Evolutionary conservation across 2,797 vertebrate species (phyloP), one percentile per base, ranked within the genome.

Genomic region (Hozukius guyotensis): DNA sequence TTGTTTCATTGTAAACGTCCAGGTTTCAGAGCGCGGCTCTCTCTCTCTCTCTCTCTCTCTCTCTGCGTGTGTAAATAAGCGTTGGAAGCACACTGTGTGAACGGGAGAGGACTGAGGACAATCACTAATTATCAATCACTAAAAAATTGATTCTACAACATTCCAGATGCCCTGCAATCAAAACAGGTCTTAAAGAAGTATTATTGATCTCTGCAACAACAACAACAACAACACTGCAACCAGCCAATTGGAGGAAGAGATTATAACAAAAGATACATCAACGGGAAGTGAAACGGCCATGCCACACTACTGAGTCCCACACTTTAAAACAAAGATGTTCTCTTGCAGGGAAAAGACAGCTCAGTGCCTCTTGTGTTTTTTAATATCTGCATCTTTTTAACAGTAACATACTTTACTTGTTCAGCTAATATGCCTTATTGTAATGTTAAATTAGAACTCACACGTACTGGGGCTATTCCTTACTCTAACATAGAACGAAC

Each of bases 101-200:
- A 78, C 31, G 81, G 64, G 65, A 83, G 65, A 78, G 29, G 73
- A 82, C 72, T 34, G 77, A 86, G 75, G 90, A 91, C 92, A 92
- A 90, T 94, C 94, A 89, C 81, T 78, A 75, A 83, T 80, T 27
- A 88, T 90, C 82, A 77, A 63, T 87, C 68, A 77, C 74, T 81
- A 42, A 73, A 73, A 72, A 83, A 42, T 59, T 32, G 46, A 78
- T 80, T 84, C 77, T 78, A 31, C 75, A 91, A 94, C 93, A 95
- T 95, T 95, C 94, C 94, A 92, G 82, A 85, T 68, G 49, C 71
- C 62, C 80, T 85, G 78, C 63, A 25, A 13, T 80, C 31, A 60
- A 62, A 55, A 62, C 72, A 55, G 46, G 77, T 83, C 86, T 87
- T 76, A 59, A 72, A 63, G 8, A 70, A 69, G 31, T 34, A 61